Evolutionary conservation across 1,140 invertebrate genomes (phyloP), one percentile per base, ranked within the genome.

Genomic region (Euura saliciscinereae): DNA sequence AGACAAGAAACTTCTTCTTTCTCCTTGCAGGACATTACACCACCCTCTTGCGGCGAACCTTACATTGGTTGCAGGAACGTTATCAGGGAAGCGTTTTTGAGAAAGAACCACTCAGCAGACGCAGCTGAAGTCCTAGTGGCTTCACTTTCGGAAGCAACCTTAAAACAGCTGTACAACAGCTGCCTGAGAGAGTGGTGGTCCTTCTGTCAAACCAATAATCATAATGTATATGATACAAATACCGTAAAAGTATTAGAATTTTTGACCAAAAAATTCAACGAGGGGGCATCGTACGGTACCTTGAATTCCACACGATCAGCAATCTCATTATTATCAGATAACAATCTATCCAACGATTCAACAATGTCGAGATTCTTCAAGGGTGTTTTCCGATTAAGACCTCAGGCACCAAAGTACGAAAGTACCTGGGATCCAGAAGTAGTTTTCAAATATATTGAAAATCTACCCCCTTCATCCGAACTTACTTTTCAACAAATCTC

Each of bases 111-210:
- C 75, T 8, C 73, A 73, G 66, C 71, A 68, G 11, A 70, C 13
- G 69, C 76, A n/a, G n/a, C 75, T 28, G 51, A 71, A 64, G 7
- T 73, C 6, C 68, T 74, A 2, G 7, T 83, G 11, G 70, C 74
- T 2, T 83, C 82, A 2, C 42, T 83, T 11, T 66, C 79, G 10
- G 44, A 75, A 6, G 77, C 75, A 10, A 80, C 82, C 0, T 44
- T 78, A 6, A 79, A 79, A 66, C 80, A 84, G 74, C n/a, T n/a
- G n/a, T 85, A 85, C 70, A 71, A 72, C 6, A 45, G 65, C 69
- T 51, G 74, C 4, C 65, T 74, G 73, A 44, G 45, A 69, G 45
- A 79, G 78, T 76, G 74, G 74, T 71, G 44, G 28, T 28, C 28
- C 28, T 71, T 11, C 78, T 69, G 69, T 77, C 71, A 59, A 5